Base-by-base conservation (phyloP, 2,888 invertebrate genomes). In the Nipponacmea schrenckii region DNA sequence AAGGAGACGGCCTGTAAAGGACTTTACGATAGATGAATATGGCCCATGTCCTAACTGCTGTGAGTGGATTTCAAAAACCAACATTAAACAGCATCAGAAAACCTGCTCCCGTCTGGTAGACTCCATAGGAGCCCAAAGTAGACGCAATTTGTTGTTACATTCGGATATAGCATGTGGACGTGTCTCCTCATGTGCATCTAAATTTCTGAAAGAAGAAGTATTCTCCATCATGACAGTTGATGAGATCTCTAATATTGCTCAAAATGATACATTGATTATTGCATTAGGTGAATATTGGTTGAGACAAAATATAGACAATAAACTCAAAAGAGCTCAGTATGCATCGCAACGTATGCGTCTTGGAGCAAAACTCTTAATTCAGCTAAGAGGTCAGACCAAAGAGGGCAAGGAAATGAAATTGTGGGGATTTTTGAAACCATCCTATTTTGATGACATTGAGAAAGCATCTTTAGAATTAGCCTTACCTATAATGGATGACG, bases 31-130 rank as follows among this genome's bases (percentile, higher is more conserved):
- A 15, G 62, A 17, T 15, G n/a, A 71, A 56, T 72, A 64, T 70
- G 73, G 73, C 15, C 75, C 72, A 1, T 72, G 73, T 50, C 68
- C 64, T 20, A n/a, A 68, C 1, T 75, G 75, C 56, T 63, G 64
- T 39, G 68, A 72, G 20, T 71, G 62, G 71, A 44, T 71, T n/a
- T 17, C 65, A 65, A 45, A 65, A 24, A 65, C 64, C 31, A 64
- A 70, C 39, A 26, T 70, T 10, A 70, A 70, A 39, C 20, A 50
- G 45, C 70, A 70, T 62, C 45, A 50, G 27, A 45, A 45, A 31
- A 27, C 62, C 39, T 70, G 66, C 65, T 20, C n/a, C n/a, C 24
- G n/a, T 56, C 56, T 56, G 24, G 15, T 44, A 56, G 62, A 62
- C 15, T 31, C 64, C 27, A 31, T 5, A 24, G 20, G 10, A 27